Conservation (phyloP, 2,797 vertebrate species). For the Leptoclinus maculatus region DNA sequence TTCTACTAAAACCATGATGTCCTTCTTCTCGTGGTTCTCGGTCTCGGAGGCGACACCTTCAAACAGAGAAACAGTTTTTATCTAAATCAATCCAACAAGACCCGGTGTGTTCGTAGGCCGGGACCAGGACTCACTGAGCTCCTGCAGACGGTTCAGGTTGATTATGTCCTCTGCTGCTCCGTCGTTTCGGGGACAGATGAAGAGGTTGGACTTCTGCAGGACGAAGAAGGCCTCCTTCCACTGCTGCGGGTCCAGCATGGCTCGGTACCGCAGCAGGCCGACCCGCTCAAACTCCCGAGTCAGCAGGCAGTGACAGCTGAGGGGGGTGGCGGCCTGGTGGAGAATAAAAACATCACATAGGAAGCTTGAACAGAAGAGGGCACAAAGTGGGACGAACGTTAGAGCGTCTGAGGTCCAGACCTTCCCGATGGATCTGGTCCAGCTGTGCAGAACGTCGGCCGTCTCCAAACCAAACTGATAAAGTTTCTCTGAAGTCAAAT, state of each 20-base stretch:
- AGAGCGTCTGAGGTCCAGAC: slow-evolving; percentile 30
- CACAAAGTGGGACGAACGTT: neutral
- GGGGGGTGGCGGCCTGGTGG: slow-evolving; percentile 85
- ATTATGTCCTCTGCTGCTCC: slow-evolving; percentile 93
- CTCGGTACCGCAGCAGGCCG: slow-evolving; percentile 91
- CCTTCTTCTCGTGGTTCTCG: slow-evolving; percentile 92
- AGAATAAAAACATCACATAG: neutral
- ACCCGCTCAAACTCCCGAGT: slow-evolving; percentile 92
- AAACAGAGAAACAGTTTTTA: slow-evolving; percentile 18
- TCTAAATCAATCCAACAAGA: neutral
- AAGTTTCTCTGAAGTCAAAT: slow-evolving; percentile 89
- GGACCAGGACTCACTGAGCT: slow-evolving; percentile 90
- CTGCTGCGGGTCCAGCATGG: slow-evolving; percentile 90
- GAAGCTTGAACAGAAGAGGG: neutral
- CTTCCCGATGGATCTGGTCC: slow-evolving; percentile 89
- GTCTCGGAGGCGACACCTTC: slow-evolving; percentile 87
- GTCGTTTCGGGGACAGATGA: slow-evolving; percentile 90
- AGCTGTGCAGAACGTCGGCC: slow-evolving; percentile 88
- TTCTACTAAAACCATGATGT: slow-evolving; percentile 93
- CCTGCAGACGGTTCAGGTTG: slow-evolving; percentile 95
- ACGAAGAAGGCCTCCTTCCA: slow-evolving; percentile 95
- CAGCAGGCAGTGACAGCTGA: slow-evolving; percentile 95
- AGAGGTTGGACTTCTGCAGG: slow-evolving; percentile 95
- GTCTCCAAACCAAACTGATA: slow-evolving; percentile 91
- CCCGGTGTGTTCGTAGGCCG: neutral